Evolutionary conservation across 1,140 invertebrate genomes (phyloP), one percentile per base, ranked within the genome.

Genomic region (Microplitis demolitor): DNA sequence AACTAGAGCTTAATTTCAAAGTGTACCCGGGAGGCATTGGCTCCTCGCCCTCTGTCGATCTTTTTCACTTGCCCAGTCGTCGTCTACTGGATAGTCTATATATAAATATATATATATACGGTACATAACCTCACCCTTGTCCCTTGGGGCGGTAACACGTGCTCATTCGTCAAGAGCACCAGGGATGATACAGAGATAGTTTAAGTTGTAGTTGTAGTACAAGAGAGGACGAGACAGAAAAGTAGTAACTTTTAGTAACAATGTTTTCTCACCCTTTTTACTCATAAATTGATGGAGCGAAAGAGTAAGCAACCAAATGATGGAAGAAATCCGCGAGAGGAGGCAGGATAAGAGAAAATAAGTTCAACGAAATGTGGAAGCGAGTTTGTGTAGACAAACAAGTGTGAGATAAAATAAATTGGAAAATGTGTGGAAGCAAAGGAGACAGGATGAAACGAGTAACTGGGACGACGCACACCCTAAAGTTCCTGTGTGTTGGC

Each of bases 201-300:
- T 51, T 8, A 53, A 61, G 56, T 31, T 34, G 64, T 69, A 58
- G 56, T 16, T 24, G 13, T 9, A 31, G 71, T 37, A 68, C 54
- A 71, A 34, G 50, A 24, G 5, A 45, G 8, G 39, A 45, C 39
- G 39, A 45, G 39, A 9, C 6, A 76, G 75, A 77, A 76, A 80
- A 79, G 77, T 24, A 78, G 80, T 84, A 83, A 83, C 83, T 83
- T 79, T 80, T 80, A 83, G 81, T 84, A 84, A 84, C 82, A 84
- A 85, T 84, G 81, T 84, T 84, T 84, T 84, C 84, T 84, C 82
- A 84, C 82, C 83, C 83, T 82, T 84, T 84, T 85, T 82, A 77
- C 78, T 58, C 64, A 63, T 72, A 72, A 66, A 56, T 63, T 14
- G 50, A 56, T 64, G 69, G 24, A 54, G 54, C 69, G 58, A 70